A percentile compares a stretch with the other conserved stretches of the same genome.
Conservation (phyloP, 2,888 invertebrate species). For the Ferdinandea cuprea region DNA sequence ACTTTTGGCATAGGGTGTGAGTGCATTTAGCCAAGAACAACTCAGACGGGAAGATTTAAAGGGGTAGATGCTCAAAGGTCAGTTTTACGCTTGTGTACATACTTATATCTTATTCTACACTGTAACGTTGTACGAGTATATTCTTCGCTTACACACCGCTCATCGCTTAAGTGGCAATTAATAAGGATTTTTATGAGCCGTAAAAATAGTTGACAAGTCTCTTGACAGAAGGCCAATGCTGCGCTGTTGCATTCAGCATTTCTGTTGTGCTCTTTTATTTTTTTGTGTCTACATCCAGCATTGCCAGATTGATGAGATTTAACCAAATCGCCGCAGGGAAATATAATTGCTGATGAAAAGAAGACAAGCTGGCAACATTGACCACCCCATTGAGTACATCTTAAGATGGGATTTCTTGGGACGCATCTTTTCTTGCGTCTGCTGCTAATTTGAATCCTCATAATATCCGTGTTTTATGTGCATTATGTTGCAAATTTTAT, state of each 20-base stretch:
- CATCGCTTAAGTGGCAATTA: constrained; percentile 83
- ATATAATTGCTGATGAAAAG: not conserved
- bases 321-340: not conserved
- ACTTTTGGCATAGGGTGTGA: constrained; percentile 38
- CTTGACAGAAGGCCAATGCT: constrained; percentile 66
- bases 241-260: constrained; percentile 32
- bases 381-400: constrained; percentile 11
- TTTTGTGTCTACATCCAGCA: constrained; percentile 4
- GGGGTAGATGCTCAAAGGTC: constrained; percentile 61
- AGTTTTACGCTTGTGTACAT: constrained; percentile 39
- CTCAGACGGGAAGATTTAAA: constrained; percentile 22
- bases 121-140: constrained; percentile 31
- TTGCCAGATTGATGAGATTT: not conserved
- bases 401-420: constrained; percentile 26
- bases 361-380: not conserved
- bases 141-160: constrained; percentile 53
- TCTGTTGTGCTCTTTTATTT: too few species aligned
- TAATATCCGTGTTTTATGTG: constrained; percentile 70
- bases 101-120: too few species aligned
- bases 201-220: constrained; percentile 83
- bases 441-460: constrained; percentile 61
- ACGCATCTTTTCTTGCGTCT: constrained; percentile 26
- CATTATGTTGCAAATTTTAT: constrained; percentile 69
- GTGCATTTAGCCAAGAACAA: constrained; percentile 44
- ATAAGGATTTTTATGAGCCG: constrained; percentile 83